A percentile compares a stretch with the other conserved stretches of the same genome.
phyloP scores from a whole-genome alignment of 2,797 vertebrate species.

The Holocentrus rufus region DNA sequence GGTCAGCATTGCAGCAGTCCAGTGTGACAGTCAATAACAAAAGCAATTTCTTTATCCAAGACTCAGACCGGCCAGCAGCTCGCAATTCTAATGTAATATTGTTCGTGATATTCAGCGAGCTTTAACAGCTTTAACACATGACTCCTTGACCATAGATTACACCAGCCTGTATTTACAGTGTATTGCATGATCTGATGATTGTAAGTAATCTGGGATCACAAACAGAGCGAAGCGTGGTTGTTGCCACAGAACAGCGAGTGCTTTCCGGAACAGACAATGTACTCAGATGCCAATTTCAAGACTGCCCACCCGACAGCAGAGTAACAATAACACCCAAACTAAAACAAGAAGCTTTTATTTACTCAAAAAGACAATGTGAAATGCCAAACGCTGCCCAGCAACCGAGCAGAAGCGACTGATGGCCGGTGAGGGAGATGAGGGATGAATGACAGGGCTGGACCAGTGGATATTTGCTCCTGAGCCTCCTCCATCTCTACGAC shows the following conservation, averaged over 20 bases:
- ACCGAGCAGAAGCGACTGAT: slow-evolving; percentile 32
- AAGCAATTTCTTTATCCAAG: slow-evolving; percentile 24
- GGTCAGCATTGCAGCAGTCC: slow-evolving; percentile 28
- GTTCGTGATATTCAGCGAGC: slow-evolving; percentile 19
- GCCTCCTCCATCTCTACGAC: slow-evolving; percentile 47
- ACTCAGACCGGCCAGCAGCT: slow-evolving; percentile 17
- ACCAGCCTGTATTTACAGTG: slow-evolving; percentile 47
- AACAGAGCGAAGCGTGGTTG: neutral
- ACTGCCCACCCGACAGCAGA: slow-evolving; percentile 16
- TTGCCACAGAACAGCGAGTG: neutral
- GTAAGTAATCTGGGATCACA: slow-evolving; percentile 37
- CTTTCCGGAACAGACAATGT: slow-evolving; percentile 11
- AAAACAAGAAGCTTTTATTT: slow-evolving; percentile 1
- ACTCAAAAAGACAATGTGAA: neutral
- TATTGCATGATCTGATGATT: slow-evolving; percentile 50
- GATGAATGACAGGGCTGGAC: slow-evolving; percentile 49
- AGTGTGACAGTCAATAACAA: slow-evolving; percentile 28
- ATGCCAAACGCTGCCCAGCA: neutral
- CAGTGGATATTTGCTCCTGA: slow-evolving; percentile 65
- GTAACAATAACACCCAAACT: slow-evolving; percentile 1
- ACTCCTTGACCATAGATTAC: slow-evolving; percentile 38
- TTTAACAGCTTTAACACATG: slow-evolving; percentile 10
- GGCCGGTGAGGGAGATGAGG: slow-evolving; percentile 51
- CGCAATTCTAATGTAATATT: slow-evolving; percentile 30
- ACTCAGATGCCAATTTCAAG: neutral